These are phyloP conservation scores for Zaprionus ghesquierei DNA, from an alignment of 1,140 invertebrate species.

Conservation along the genomic window DNA sequence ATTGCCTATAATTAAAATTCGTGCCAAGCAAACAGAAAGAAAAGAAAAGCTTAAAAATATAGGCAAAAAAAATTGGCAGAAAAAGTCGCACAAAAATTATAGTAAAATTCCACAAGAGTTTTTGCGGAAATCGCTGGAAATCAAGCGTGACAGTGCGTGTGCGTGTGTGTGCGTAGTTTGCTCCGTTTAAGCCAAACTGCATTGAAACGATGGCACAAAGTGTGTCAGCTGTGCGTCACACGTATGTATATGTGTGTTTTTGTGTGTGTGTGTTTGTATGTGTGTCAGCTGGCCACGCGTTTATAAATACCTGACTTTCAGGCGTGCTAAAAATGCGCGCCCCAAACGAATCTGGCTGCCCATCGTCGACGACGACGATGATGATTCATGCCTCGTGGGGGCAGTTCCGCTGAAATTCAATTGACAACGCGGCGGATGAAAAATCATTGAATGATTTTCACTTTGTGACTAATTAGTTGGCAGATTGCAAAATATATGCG, in stretches of 20 bases:
- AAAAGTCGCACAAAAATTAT: background rate
- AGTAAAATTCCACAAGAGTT: slow-evolving; percentile 21
- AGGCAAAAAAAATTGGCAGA: background rate
- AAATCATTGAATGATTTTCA: background rate
- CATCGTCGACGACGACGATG: background rate
- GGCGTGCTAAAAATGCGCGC: slow-evolving; percentile 32
- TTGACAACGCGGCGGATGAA: background rate
- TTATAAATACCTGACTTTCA: slow-evolving; percentile 68
- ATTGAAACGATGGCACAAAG: slow-evolving; percentile 29
- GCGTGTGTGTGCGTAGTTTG: slow-evolving; percentile 33
- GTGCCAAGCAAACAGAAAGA: slow-evolving; percentile 9
- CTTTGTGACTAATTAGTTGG: background rate
- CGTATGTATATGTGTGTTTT: too few species aligned
- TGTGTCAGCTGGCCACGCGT: slow-evolving; percentile 69
- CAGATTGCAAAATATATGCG: background rate
- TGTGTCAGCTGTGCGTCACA: slow-evolving; percentile 74
- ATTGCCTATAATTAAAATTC: slow-evolving; percentile 74
- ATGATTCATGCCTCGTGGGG: slow-evolving; percentile 48
- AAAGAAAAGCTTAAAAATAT: background rate
- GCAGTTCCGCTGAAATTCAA: slow-evolving; percentile 1
- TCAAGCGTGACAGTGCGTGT: slow-evolving; percentile 44
- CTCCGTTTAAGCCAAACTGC: slow-evolving; percentile 3
- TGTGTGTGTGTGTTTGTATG: slow-evolving; percentile 64
- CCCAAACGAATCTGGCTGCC: background rate
- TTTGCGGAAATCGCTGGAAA: slow-evolving; percentile 69